A percentile compares a stretch with the other conserved stretches of the same genome.
Conservation (phyloP, 2,113 vertebrate species). For the Mesocricetus auratus region DNA sequence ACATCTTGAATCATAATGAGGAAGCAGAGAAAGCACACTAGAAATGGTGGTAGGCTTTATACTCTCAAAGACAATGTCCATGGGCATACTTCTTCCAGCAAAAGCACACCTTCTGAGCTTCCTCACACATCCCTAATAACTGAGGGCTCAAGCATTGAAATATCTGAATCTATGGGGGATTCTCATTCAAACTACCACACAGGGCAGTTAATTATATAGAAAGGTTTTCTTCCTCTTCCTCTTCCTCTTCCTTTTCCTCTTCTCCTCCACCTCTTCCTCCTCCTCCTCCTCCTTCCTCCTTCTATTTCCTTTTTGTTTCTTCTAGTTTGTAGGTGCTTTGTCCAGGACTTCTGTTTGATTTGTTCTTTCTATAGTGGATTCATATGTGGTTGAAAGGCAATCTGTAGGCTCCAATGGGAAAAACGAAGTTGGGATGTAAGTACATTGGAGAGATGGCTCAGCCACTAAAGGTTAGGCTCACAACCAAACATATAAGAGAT, state of each 20-base stretch:
- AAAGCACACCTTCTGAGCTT: neutral
- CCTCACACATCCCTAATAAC: neutral
- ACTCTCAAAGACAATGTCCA: neutral
- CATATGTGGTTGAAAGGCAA: neutral
- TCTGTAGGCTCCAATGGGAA: neutral
- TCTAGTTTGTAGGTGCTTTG: neutral
- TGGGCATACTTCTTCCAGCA: neutral
- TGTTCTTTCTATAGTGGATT: neutral
- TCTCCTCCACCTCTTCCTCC: rapidly evolving
- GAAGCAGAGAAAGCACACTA: neutral
- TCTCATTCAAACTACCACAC: neutral
- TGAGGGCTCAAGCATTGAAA: neutral
- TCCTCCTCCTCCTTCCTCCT: neutral
- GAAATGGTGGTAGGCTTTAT: neutral
- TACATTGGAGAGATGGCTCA: too few species aligned
- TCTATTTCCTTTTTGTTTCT: neutral
- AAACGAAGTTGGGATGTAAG: neutral
- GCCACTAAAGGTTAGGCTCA: too few species aligned
- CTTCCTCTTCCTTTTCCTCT: too few species aligned
- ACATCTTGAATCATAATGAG: neutral
- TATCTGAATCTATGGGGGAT: neutral
- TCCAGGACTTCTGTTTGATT: neutral
- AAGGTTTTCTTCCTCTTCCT: neutral
- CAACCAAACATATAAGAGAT: too few species aligned
- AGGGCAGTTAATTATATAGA: neutral